Evolutionary conservation across 2,113 vertebrate genomes (phyloP).

Genomic region (Semnornis frantzii): DNA sequence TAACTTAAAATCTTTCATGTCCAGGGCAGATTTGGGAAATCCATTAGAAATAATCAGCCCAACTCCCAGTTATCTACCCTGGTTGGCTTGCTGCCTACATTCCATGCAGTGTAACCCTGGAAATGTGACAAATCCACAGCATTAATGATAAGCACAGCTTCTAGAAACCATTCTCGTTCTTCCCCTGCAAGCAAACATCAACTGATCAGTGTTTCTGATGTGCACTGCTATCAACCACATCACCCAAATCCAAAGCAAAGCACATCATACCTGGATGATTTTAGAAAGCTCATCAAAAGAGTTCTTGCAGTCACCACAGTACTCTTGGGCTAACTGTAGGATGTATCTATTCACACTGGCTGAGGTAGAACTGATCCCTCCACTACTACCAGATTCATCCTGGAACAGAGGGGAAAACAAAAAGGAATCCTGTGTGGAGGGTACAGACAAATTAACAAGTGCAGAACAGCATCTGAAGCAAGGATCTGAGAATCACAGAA

Average conservation of each 20-base stretch:
- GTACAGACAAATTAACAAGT: neutral
- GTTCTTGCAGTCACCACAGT: slow-evolving; percentile 97
- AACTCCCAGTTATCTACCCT: neutral
- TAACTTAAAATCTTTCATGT: neutral
- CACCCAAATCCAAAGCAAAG: neutral
- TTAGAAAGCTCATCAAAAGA: slow-evolving; percentile 98
- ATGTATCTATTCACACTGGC: slow-evolving; percentile 98
- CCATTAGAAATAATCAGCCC: neutral
- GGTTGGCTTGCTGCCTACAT: neutral
- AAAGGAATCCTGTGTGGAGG: neutral
- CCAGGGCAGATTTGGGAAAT: neutral
- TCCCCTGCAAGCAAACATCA: neutral
- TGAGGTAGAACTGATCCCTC: slow-evolving; percentile 90
- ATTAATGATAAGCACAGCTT: neutral
- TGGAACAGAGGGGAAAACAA: slow-evolving; percentile 39
- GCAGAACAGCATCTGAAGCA: neutral
- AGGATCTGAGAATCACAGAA: neutral
- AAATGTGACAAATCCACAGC: neutral
- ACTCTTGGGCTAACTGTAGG: slow-evolving; percentile 96
- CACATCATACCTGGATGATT: slow-evolving; percentile 90
- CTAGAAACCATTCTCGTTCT: neutral
- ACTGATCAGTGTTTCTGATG: neutral
- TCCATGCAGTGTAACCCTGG: neutral
- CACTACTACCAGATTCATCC: slow-evolving; percentile 90
- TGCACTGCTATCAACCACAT: neutral